Base-by-base conservation (phyloP, 2,888 invertebrate genomes). In the Spisula subtruncata region DNA sequence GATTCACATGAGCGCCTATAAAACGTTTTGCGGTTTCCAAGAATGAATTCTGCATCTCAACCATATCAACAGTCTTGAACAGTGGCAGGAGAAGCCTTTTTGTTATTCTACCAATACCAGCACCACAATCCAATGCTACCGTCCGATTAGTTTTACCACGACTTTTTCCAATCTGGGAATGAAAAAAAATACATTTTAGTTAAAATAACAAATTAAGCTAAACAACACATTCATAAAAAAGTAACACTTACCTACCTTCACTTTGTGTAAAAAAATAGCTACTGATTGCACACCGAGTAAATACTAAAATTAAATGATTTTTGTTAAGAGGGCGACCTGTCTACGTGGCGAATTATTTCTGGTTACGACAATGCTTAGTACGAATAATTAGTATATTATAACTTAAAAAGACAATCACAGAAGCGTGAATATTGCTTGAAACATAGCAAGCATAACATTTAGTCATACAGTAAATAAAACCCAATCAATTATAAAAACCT, bases 61-160 rank as follows among this genome's bases (percentile, higher is more conserved):
- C 98, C 95, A 99, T 97, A 97, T 99, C 99, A 0, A 99, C 98
- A 90, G 97, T 98, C 20, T 98, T 97, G 97, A 99, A 99, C 93
- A 98, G 97, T 79, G 98, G 98, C 86, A 98, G 97, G 29, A 99
- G 97, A 18, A 99, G 97, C 95, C 98, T 97, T 96, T 98, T 98
- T 0, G 98, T 98, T 75, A 99, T 98, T 94, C 99, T 97, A 0
- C 99, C 99, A 94, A 99, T 99, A 4, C 99, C 99, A 25, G 99
- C 98, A 6, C 99, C 99, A 97, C 99, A 99, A 96, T 99, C 99
- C 14, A 99, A 97, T 1, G 98, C 99, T 91, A 97, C 97, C 80
- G 97, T 97, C 85, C 97, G 97, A 29, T 90, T 5, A 98, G 98
- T 35, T 97, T 97, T 85, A 10, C 97, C 97, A 91, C 97, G 71